A percentile compares a stretch with the other conserved stretches of the same genome.
These are phyloP conservation scores for Hemithea aestivaria DNA, from an alignment of 2,888 invertebrate species.

Conservation along the genomic window DNA sequence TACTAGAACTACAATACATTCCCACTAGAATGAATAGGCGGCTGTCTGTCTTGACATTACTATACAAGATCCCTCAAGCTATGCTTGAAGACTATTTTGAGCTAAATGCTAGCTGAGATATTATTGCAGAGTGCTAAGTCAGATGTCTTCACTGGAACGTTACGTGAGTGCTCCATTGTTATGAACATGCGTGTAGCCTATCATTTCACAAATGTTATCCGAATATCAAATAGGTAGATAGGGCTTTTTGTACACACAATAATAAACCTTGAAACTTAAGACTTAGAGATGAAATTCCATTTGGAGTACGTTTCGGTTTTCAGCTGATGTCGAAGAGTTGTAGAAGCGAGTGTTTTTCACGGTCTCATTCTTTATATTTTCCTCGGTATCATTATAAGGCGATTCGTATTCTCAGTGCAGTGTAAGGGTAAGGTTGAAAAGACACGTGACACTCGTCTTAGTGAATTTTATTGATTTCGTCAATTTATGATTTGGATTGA, in stretches of 20 bases:
- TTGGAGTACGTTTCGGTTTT: conserved; percentile 36
- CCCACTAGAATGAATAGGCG: too few species aligned
- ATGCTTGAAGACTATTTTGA: too few species aligned
- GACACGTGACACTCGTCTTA: conserved; percentile 9
- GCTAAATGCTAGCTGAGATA: too few species aligned
- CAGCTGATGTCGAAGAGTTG: conserved; percentile 44
- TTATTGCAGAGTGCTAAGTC: too few species aligned
- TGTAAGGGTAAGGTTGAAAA: conserved; percentile 42
- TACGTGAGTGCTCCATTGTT: conserved; percentile 47
- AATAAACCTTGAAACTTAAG: conserved; percentile 32
- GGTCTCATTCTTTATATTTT: conserved; percentile 72
- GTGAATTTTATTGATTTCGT: conserved; percentile 1
- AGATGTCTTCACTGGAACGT: conserved; percentile 36
- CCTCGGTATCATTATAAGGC: conserved; percentile 69
- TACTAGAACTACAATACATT: too few species aligned
- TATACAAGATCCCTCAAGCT: too few species aligned
- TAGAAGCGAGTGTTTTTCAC: conserved; percentile 71
- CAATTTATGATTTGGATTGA: conserved; percentile 8
- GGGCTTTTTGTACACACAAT: conserved; percentile 14
- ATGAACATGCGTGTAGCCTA: conserved; percentile 54
- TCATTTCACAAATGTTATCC: conserved; percentile 68
- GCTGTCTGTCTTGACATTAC: too few species aligned
- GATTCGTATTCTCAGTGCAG: conserved; percentile 67
- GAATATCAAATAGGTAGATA: conserved; percentile 64
- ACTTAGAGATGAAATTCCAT: conserved; percentile 40